phyloP scores from a whole-genome alignment of 2,797 vertebrate species.

The Sitta carolinensis region DNA sequence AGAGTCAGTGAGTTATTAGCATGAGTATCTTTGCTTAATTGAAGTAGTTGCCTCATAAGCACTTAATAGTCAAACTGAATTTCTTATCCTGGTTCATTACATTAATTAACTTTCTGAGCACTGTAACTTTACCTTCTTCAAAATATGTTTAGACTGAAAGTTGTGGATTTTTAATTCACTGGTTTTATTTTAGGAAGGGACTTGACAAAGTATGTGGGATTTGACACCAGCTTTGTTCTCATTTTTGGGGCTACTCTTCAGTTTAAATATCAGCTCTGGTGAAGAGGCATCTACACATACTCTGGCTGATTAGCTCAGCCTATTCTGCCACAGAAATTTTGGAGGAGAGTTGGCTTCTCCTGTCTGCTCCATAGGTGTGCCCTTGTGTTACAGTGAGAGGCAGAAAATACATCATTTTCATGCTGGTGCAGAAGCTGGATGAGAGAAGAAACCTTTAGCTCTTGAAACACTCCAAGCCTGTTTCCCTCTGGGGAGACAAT shows the following conservation, averaged over 20 bases:
- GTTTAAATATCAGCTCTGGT: not conserved
- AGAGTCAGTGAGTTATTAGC: not conserved
- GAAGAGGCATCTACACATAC: not conserved
- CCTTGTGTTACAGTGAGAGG: not conserved
- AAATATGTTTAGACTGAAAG: not conserved
- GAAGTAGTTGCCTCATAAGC: not conserved
- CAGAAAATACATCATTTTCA: not conserved
- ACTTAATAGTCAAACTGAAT: not conserved
- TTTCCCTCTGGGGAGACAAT: not conserved
- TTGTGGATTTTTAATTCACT: not conserved
- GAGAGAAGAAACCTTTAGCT: not conserved
- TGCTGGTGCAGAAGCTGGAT: not conserved
- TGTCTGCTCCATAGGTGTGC: not conserved
- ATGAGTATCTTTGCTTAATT: not conserved
- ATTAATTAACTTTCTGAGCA: not conserved
- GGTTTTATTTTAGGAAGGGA: not conserved
- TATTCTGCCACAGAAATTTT: not conserved
- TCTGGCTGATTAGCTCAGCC: not conserved
- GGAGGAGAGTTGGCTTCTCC: not conserved
- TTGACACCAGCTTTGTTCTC: not conserved
- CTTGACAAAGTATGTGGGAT: not conserved
- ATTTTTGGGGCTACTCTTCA: not conserved
- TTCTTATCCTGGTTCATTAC: not conserved
- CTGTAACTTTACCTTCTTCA: not conserved
- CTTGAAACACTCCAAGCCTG: not conserved